These are phyloP conservation scores for Andrena praecox DNA, from an alignment of 2,888 invertebrate species.

Conservation along the genomic window DNA sequence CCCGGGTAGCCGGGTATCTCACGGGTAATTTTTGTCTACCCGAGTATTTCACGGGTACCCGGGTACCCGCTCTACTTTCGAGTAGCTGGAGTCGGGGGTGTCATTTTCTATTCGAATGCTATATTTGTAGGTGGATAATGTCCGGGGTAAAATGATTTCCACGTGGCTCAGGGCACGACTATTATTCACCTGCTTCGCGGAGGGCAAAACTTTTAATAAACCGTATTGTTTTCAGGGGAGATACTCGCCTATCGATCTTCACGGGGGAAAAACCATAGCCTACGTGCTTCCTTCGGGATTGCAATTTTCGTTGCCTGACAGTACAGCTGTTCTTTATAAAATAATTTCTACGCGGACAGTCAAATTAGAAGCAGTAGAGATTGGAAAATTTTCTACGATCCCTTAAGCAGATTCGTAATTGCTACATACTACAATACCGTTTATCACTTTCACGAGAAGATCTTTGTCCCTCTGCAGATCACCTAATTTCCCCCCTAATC, in stretches of 20 bases:
- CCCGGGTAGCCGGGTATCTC: too few relatives aligned
- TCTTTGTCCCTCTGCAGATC: too few relatives aligned
- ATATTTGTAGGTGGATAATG: too few relatives aligned
- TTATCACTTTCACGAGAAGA: too few relatives aligned
- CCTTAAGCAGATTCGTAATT: neutral
- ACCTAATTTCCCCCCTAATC: too few relatives aligned
- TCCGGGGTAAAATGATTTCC: too few relatives aligned
- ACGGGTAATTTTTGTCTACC: too few relatives aligned
- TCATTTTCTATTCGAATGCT: too few relatives aligned
- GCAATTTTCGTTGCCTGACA: neutral
- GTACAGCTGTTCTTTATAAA: neutral
- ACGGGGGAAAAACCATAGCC: neutral
- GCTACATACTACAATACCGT: neutral
- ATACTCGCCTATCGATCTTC: constrained; percentile 2
- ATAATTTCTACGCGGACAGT: neutral
- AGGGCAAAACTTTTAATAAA: neutral
- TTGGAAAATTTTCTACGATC: neutral
- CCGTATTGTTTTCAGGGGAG: neutral
- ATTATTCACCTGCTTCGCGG: neutral
- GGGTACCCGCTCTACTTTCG: too few relatives aligned
- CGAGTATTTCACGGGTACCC: too few relatives aligned
- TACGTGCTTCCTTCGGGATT: neutral
- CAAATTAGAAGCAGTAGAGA: neutral
- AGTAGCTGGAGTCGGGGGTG: too few relatives aligned
- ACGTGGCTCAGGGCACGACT: too few relatives aligned